A percentile compares a stretch with the other conserved stretches of the same genome.
Conservation (phyloP, 2,113 vertebrate species). For the Isurus oxyrinchus region DNA sequence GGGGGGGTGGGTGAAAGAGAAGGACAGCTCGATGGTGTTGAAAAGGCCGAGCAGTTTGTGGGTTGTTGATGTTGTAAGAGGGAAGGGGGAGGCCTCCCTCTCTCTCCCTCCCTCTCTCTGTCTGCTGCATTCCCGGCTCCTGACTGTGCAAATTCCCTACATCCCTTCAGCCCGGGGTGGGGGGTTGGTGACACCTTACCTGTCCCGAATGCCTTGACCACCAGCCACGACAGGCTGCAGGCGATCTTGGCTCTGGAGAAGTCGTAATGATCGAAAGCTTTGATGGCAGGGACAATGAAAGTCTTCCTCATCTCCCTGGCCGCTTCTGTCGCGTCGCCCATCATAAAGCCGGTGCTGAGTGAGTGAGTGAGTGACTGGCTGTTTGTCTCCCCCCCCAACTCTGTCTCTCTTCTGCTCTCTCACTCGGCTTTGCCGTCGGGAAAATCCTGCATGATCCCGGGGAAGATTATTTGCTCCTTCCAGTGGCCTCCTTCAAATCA, state of each 20-base stretch:
- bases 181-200: slow-evolving; percentile 69
- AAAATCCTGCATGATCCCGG: not conserved
- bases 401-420: not conserved
- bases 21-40: not conserved
- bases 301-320: slow-evolving; percentile 67
- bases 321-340: slow-evolving; percentile 80
- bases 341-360: slow-evolving; percentile 48
- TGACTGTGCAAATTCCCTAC: too few relatives aligned
- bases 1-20: too few relatives aligned
- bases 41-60: not conserved
- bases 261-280: slow-evolving; percentile 91
- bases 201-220: slow-evolving; percentile 90
- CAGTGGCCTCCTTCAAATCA: not conserved
- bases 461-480: not conserved
- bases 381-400: not conserved
- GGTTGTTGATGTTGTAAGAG: not conserved
- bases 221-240: slow-evolving; percentile 89
- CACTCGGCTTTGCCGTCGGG: not conserved
- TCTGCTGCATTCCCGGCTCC: not conserved
- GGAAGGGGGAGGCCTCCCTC: not conserved
- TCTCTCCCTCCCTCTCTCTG: not conserved
- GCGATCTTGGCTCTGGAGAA: slow-evolving; percentile 85
- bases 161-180: not conserved
- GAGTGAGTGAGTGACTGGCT: not conserved
- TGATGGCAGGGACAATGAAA: slow-evolving; percentile 82